Base-by-base conservation (phyloP, 2,113 vertebrate genomes). In the Oriolus oriolus region DNA sequence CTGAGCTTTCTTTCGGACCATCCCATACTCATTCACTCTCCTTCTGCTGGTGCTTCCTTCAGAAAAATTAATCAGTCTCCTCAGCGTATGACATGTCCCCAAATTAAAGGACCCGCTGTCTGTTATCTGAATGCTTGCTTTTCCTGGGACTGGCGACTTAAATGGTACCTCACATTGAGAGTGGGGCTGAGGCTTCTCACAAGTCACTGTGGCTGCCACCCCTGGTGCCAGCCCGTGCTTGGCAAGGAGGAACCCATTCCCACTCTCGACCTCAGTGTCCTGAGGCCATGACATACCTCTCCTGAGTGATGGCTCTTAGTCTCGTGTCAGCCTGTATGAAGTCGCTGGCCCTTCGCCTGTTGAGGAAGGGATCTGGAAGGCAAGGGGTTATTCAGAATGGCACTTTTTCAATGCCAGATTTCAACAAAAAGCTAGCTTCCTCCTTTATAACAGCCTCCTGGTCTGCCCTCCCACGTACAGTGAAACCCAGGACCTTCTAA, bases 311-410 rank as follows among this genome's bases (percentile, higher is more conserved):
- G 15, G 22, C 75, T 56, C 76, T 95, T 88, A 96, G 93, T 95
- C 96, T 97, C 0, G 53, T 20, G 16, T 96, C 97, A 15, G 90
- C 59, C 39, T 92, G 96, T 8, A 98, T 98, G 81, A 98, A 98
- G 87, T 81, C 95, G 53, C 96, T 97, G 59, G 98, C 98, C 20
- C 97, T 91, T 89, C 95, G 95, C 89, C 98, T 97, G 94, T 95
- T 98, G 77, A 97, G 41, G 91, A 98, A 98, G 61, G 98, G 98
- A 91, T 70, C 98, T 98, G 94, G 64, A 97, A 97, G 52, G 63
- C 85, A 95, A 95, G 15, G 3, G 1, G 11, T 88, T 86, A 65
- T 41, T 95, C 76, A 95, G 73, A 78, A 44, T 6, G 60, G 23
- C 8, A 84, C 14, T 63, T 87, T 57, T 53, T 26, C 31, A 57